Evolutionary conservation across 2,113 vertebrate genomes (phyloP).

Genomic region (Notothenia coriiceps): DNA sequence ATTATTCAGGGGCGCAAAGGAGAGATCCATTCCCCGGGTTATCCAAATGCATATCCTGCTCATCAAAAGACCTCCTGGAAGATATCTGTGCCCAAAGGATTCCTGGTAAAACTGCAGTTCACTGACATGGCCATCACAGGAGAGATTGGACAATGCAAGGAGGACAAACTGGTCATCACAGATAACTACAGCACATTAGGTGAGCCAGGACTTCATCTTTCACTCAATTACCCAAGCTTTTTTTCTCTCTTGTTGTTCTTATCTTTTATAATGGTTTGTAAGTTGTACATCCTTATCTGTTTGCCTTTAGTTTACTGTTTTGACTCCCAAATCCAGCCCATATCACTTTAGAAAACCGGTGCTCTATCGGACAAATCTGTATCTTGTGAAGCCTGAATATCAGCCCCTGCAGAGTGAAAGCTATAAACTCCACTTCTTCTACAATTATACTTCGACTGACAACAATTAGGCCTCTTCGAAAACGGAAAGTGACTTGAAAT

Average conservation of each 20-base stretch:
- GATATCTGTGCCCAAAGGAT: slow-evolving; percentile 77
- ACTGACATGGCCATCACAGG: slow-evolving; percentile 79
- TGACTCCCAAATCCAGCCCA: background rate
- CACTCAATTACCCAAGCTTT: background rate
- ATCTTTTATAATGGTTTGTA: background rate
- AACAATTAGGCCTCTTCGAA: no score
- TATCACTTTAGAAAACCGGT: background rate
- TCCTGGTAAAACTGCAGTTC: slow-evolving; percentile 79
- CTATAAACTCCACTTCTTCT: background rate
- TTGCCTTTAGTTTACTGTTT: background rate
- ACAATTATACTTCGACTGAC: no score
- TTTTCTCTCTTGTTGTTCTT: background rate
- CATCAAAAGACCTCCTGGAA: slow-evolving; percentile 78
- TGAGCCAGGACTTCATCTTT: slow-evolving; percentile 35
- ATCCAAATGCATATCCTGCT: slow-evolving; percentile 80
- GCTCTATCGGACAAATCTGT: background rate
- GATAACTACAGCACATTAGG: slow-evolving; percentile 78
- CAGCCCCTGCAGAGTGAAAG: background rate
- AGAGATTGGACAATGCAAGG: slow-evolving; percentile 75
- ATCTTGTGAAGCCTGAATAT: background rate
- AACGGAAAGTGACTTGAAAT: background rate
- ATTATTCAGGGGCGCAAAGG: slow-evolving; percentile 77
- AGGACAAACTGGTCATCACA: slow-evolving; percentile 77
- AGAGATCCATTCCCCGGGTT: slow-evolving; percentile 76
- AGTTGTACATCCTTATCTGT: background rate